phyloP scores from a whole-genome alignment of 2,888 invertebrate species.

The Plebejus anna region DNA sequence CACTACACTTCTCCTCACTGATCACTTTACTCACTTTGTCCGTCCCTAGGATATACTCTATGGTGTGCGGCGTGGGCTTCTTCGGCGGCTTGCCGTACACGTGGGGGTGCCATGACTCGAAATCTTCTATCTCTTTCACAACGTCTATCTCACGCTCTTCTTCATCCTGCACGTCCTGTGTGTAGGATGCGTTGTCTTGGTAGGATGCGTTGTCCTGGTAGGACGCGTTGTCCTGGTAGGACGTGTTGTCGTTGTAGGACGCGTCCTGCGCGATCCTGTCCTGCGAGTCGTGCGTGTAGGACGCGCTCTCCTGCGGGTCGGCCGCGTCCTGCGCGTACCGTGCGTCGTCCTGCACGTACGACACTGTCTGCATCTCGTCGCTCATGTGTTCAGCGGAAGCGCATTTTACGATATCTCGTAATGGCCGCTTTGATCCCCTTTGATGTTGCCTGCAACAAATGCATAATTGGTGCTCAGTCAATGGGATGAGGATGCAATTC shows the following conservation, averaged over 20 bases:
- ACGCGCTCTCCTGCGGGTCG: background rate
- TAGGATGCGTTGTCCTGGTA: constrained; percentile 42
- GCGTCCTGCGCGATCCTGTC: constrained; percentile 47
- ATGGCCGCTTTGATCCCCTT: constrained; percentile 14
- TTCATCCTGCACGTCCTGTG: constrained; percentile 45
- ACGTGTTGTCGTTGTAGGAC: constrained; percentile 50
- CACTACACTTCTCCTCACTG: constrained; percentile 9
- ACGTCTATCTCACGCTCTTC: constrained; percentile 39
- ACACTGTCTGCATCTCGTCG: constrained; percentile 69
- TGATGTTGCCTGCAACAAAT: constrained; percentile 14
- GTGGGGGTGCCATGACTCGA: constrained; percentile 90
- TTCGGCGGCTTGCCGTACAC: constrained; percentile 91
- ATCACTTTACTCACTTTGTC: background rate
- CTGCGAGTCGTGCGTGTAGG: background rate
- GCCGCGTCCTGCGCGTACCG: constrained; percentile 9
- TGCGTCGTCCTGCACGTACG: constrained; percentile 51
- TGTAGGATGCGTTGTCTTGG: constrained; percentile 45
- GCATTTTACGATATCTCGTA: constrained; percentile 15
- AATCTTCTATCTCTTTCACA: constrained; percentile 50
- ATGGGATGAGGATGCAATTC: background rate
- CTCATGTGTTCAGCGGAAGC: constrained; percentile 33
- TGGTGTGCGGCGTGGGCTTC: constrained; percentile 91
- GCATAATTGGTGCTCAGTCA: background rate
- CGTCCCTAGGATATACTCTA: constrained; percentile 90
- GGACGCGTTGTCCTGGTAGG: constrained; percentile 58